Evolutionary conservation across 2,797 vertebrate species (phyloP).

Genomic region (Hippoglossus hippoglossus): DNA sequence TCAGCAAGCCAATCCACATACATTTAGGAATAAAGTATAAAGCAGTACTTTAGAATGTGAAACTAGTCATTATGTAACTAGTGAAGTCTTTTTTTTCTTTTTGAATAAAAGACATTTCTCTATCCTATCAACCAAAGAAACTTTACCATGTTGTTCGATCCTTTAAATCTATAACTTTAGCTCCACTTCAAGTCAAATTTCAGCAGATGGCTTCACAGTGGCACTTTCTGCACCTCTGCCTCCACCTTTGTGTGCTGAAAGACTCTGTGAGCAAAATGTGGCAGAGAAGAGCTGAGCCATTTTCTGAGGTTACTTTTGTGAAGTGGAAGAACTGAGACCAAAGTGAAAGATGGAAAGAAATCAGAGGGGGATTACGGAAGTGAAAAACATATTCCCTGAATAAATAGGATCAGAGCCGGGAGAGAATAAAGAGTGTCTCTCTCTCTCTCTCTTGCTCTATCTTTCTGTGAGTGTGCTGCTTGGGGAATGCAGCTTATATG

Average conservation of each 20-base stretch:
- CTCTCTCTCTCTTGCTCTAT: constrained; percentile 27
- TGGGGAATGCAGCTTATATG: constrained; percentile 53
- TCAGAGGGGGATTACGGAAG: constrained; percentile 67
- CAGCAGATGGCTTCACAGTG: not conserved
- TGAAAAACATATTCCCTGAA: constrained; percentile 68
- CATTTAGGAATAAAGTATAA: no score
- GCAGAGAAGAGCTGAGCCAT: constrained; percentile 19
- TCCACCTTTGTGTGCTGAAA: not conserved
- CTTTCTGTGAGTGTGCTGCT: constrained; percentile 14
- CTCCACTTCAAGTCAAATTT: not conserved
- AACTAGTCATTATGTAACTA: no score
- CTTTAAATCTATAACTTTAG: not conserved
- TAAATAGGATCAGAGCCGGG: constrained; percentile 73
- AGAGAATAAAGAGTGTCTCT: constrained; percentile 62
- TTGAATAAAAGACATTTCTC: not conserved
- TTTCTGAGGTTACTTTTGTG: constrained; percentile 57
- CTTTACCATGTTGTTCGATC: not conserved
- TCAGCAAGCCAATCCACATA: no score
- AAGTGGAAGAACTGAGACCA: constrained; percentile 62
- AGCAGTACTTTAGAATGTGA: no score
- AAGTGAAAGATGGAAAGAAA: constrained; percentile 66
- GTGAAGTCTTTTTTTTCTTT: not conserved
- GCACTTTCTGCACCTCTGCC: constrained; percentile 2
- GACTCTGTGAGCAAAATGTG: constrained; percentile 42
- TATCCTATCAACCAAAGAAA: not conserved